phyloP scores from a whole-genome alignment of 1,140 invertebrate species.

The Formica exsecta region DNA sequence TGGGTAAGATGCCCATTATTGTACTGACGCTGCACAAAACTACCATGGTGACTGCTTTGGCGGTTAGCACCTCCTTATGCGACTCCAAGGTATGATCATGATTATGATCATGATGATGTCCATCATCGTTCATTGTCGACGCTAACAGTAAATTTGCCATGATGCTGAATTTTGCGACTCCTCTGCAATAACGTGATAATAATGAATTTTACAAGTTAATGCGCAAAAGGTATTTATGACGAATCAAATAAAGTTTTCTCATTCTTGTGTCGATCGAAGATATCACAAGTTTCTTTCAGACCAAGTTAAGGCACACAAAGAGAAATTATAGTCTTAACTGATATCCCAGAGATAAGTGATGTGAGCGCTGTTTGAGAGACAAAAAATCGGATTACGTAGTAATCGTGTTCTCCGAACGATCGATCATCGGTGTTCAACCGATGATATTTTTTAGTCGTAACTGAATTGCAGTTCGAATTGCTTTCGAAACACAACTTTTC shows the following conservation, averaged over 20 bases:
- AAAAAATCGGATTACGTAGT: background rate
- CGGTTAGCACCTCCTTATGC: constrained; percentile 84
- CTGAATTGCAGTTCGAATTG: background rate
- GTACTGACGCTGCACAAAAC: constrained; percentile 90
- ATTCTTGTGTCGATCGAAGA: background rate
- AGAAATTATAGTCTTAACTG: background rate
- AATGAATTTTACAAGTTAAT: background rate
- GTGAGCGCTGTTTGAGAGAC: background rate
- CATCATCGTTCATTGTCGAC: background rate
- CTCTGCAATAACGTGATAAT: background rate
- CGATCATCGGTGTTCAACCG: background rate
- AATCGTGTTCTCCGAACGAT: background rate
- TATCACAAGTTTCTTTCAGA: background rate
- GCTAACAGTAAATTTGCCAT: constrained; percentile 35
- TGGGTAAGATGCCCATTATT: constrained; percentile 90
- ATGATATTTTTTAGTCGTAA: background rate
- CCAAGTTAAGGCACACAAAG: no score
- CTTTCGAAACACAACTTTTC: background rate
- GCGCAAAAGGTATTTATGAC: background rate
- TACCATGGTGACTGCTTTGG: constrained; percentile 91
- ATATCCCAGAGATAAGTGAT: background rate
- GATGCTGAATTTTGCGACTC: background rate
- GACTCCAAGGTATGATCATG: no score
- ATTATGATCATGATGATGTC: constrained; percentile 56
- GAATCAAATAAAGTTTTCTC: background rate